Base-by-base conservation (phyloP, 2,113 vertebrate genomes). In the Turnix velox region DNA sequence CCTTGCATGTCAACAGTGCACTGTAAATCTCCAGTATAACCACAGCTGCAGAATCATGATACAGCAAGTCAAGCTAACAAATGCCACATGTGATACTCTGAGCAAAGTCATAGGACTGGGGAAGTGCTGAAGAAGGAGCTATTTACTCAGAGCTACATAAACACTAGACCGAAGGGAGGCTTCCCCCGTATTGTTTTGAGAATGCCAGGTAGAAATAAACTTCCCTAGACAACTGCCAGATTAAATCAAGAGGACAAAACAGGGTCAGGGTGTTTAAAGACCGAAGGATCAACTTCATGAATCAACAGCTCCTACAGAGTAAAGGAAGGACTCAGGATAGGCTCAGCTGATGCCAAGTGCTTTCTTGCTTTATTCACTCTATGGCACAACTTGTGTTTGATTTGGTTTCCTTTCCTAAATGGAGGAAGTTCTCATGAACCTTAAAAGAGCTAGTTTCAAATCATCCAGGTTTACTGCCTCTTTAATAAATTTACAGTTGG, bases 91-190 rank as follows among this genome's bases (percentile, higher is more conserved):
- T 15, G 71, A 61, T 76, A 55, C 40, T 85, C 57, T 48, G 75
- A 94, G 37, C 0, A 0, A 85, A 92, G 71, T 69, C 62, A 71
- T 43, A 79, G 79, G 90, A 85, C 88, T 76, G 75, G 83, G 73
- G 88, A 90, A 93, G 71, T 57, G 62, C 67, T 92, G 79, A 71
- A 93, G 75, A 58, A 88, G 58, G 45, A 94, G 37, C 75, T 76
- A 80, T 93, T 95, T 92, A 88, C 83, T 73, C 52, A 61, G 71
- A 94, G 71, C 61, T 79, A 75, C 74, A 91, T 71, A 87, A 87
- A 81, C 71, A 43, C 65, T 30, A 55, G 69, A 48, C 2, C 75
- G 82, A 68, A 88, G 82, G 45, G 23, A 75, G 58, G 25, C 17
- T 79, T 88, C 33, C 54, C 35, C 39, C 91, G 77, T 59, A 81